Conservation (phyloP, 2,113 vertebrate genomes). For the Channa maculata region DNA sequence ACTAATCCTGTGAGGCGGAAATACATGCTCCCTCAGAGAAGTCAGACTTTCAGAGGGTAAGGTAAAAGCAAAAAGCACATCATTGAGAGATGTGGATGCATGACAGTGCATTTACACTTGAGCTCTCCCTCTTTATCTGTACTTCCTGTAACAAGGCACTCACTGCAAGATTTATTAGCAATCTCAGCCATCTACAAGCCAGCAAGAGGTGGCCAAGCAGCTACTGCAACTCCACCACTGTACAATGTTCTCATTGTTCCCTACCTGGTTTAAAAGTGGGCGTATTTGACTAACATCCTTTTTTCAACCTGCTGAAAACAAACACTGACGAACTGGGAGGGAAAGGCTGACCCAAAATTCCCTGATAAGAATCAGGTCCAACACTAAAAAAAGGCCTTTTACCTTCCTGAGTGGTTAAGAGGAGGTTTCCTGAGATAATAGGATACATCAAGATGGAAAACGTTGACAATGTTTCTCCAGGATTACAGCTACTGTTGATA, state of each 20-base stretch:
- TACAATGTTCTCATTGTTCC: conserved; percentile 77
- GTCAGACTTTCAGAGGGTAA: conserved; percentile 36
- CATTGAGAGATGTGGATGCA: conserved; percentile 8
- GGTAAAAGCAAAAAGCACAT: conserved; percentile 25
- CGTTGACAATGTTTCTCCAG: neutral
- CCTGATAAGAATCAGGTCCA: conserved; percentile 55
- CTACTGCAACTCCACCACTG: conserved; percentile 4
- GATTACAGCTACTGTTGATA: neutral
- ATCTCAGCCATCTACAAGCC: conserved; percentile 42
- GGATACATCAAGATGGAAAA: neutral
- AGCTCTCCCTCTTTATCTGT: conserved; percentile 28
- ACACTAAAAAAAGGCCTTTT: neutral
- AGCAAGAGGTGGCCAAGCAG: conserved; percentile 64
- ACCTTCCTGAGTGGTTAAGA: conserved; percentile 3
- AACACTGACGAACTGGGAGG: conserved; percentile 33
- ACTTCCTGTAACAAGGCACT: conserved; percentile 24
- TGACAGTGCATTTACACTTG: conserved; percentile 19
- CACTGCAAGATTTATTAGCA: conserved; percentile 49
- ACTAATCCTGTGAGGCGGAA: conserved; percentile 56
- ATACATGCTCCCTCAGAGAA: neutral
- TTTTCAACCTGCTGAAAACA: conserved; percentile 58
- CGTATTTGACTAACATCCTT: conserved; percentile 60
- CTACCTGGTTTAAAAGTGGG: conserved; percentile 46
- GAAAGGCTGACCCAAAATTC: conserved; percentile 37
- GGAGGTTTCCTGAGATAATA: conserved; percentile 22